Base-by-base conservation (phyloP, 1,140 invertebrate species). In the Sogatella furcifera region DNA sequence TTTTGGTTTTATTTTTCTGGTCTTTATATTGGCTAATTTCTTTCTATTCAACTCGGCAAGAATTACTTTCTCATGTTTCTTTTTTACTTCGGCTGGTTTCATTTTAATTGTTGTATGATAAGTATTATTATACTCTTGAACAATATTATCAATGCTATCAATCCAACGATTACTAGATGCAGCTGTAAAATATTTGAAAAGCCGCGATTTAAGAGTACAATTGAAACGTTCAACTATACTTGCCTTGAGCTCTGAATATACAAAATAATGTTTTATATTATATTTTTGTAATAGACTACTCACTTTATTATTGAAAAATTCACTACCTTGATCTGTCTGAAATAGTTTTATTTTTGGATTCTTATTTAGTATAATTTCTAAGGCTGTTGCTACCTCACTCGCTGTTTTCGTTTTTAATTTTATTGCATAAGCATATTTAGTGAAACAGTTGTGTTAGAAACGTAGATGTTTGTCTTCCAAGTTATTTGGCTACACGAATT, bases 191-290 rank as follows among this genome's bases (percentile, higher is more conserved):
- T 67, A 63, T 62, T 67, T 67, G 58, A 58, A 76, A 64, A 77
- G 68, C 53, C 53, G 62, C 6, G 53, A 55, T 68, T 74, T 75
- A 34, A 77, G 52, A 41, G 69, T 75, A 46, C 71, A 58, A 68
- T 73, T 72, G 24, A 73, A 73, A 31, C 75, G 57, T 69, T 77
- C 75, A 49, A 70, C 67, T 52, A 76, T 66, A 1, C 66, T 55
- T 15, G 70, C 72, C 69, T 77, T 77, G n/a, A 66, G 63, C 8
- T 67, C 61, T 46, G 59, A 70, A 61, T 70, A 69, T 17, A 67
- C 72, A 1, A 65, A 65, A 63, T 74, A 74, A 63, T 72, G 69
- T 56, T 69, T 68, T 28, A 76, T 69, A 10, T 67, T 59, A 60
- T 68, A 62, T 58, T 69, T 64, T 58, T 65, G 62, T 62, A 69